Evolutionary conservation across 2,797 vertebrate species (phyloP), one percentile per base, ranked within the genome.

Genomic region (Danio choprae): DNA sequence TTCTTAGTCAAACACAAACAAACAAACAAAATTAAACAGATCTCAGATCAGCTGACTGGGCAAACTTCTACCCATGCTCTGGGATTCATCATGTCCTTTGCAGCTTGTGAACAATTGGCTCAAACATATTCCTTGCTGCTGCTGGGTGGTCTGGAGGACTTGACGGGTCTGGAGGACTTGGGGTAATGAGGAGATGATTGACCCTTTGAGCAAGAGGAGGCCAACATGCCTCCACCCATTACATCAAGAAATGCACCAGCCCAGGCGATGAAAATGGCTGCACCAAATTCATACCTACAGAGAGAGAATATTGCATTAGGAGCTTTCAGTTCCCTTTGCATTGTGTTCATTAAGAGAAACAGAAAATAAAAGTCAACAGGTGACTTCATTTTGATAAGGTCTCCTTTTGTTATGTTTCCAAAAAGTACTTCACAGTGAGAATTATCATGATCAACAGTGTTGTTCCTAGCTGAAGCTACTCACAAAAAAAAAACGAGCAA

Each of bases 251-350:
- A 94, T 0, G 95, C 84, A 2, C 95, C 96, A 0, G 95, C 96
- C 96, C 96, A 97, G 75, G 93, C 94, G 0, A 97, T 92, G 81
- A 97, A 97, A 80, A 97, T 91, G 36, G 95, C 95, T 0, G 95
- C 74, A 0, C 96, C 96, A 80, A 97, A 96, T 88, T 97, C 96
- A 0, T 95, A 97, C 90, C 96, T 97, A 73, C 0, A 44, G 7
- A 72, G 41, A 72, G 40, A 29, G 7, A 55, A 55, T 16, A 69
- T 63, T 41, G 22, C 4, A 16, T 41, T 5, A 77, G 16, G 13
- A 56, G 53, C 16, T 40, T 10, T 36, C 11, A 38, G 9, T 13
- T 65, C 6, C 8, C 11, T 55, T 70, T 6, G n/a, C 40, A 12
- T 7, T 16, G 5, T 41, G 6, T 11, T 68, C 43, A 48, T 13